A percentile compares a stretch with the other conserved stretches of the same genome.
These are phyloP conservation scores for Pangasius sanitwongsei DNA, from an alignment of 2,797 vertebrate genomes.

Conservation along the genomic window DNA sequence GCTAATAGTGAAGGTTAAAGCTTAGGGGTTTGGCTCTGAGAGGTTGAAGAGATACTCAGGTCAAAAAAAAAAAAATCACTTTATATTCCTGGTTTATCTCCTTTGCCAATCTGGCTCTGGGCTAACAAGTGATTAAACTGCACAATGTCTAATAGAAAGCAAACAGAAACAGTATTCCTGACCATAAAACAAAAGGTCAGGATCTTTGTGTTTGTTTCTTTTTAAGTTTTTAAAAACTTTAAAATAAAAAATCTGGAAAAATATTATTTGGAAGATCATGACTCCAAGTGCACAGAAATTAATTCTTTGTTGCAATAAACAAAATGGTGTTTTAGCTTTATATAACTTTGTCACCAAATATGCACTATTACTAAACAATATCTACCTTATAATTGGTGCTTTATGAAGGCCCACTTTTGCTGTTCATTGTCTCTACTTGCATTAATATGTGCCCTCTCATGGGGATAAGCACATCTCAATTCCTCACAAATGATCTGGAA, in stretches of 20 bases:
- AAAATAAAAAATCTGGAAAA: not conserved
- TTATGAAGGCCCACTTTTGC: not conserved
- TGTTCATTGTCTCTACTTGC: not conserved
- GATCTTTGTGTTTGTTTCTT: not conserved
- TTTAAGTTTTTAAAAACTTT: not conserved
- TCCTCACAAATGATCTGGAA: conserved; percentile 10
- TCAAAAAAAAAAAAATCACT: not conserved
- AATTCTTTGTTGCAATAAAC: not conserved
- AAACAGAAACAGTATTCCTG: not conserved
- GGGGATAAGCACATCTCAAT: not conserved
- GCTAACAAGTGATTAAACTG: not conserved
- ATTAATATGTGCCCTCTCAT: not conserved
- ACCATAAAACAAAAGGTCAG: not conserved
- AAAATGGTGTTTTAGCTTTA: not conserved
- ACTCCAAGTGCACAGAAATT: not conserved
- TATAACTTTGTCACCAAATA: not conserved
- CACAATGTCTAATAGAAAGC: not conserved
- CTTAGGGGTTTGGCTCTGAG: not conserved
- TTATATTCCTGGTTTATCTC: not conserved
- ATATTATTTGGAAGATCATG: not conserved
- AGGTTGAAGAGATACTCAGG: not conserved
- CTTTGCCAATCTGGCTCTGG: not conserved
- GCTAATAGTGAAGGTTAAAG: not conserved
- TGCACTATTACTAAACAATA: not conserved
- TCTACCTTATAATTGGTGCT: not conserved